A percentile compares a stretch with the other conserved stretches of the same genome.
These are phyloP conservation scores for Drosophila birchii DNA, from an alignment of 2,888 invertebrate genomes.

Conservation along the genomic window DNA sequence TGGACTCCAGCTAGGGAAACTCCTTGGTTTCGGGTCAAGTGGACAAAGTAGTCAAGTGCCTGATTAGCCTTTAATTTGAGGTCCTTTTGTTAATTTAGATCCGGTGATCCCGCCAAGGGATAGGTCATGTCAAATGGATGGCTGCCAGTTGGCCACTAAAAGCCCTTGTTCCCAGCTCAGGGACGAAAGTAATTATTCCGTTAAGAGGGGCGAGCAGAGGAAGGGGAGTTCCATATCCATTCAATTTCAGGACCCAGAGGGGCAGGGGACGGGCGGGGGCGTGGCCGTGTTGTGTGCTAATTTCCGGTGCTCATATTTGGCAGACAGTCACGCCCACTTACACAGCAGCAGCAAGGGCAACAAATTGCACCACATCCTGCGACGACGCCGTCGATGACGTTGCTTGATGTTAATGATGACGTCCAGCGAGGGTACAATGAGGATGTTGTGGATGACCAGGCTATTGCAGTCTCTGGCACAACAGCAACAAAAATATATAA, in stretches of 20 bases:
- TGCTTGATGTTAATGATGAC: constrained; percentile 37
- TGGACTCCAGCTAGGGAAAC: neutral
- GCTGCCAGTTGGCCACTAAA: constrained; percentile 25
- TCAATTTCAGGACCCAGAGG: constrained; percentile 62
- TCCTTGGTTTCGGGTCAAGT: constrained; percentile 45
- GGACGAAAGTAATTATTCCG: constrained; percentile 73
- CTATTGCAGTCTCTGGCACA: constrained; percentile 62
- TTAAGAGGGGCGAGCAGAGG: constrained; percentile 29
- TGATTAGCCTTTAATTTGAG: constrained; percentile 79
- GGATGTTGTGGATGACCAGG: constrained; percentile 20
- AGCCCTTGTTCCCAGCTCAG: constrained; percentile 38
- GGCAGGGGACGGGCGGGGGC: constrained; percentile 32
- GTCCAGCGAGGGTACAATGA: constrained; percentile 7
- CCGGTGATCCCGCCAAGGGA: constrained; percentile 33
- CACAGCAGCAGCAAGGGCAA: constrained; percentile 47
- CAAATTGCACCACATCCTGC: constrained; percentile 78
- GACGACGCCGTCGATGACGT: constrained; percentile 32
- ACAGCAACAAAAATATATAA: constrained; percentile 32
- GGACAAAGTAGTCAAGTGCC: constrained; percentile 68
- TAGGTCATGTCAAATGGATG: constrained; percentile 27
- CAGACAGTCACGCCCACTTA: constrained; percentile 72
- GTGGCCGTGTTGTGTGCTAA: constrained; percentile 62
- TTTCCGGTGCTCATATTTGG: constrained; percentile 78
- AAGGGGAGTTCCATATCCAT: constrained; percentile 46
- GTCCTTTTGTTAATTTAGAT: constrained; percentile 76